Evolutionary conservation across 2,797 vertebrate genomes (phyloP).

Genomic region (Cossypha dichroa): DNA sequence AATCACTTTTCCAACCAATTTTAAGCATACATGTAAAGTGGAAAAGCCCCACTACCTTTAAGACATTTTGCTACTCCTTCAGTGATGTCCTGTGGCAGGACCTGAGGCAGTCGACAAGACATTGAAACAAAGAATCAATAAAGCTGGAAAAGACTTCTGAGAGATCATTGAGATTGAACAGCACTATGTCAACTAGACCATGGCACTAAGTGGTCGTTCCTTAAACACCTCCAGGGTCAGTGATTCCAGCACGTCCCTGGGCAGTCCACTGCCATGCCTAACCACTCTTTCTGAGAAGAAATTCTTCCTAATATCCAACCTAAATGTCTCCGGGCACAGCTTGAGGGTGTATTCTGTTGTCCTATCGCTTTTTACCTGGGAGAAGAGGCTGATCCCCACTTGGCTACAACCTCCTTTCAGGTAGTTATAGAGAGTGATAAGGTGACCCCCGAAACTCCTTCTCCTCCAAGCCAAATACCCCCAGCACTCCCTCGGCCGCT

Average conservation of each 20-base stretch:
- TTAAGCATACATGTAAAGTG: rapidly evolving
- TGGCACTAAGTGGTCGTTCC: background rate
- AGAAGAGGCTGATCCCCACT: background rate
- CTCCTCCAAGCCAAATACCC: background rate
- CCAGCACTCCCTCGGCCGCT: background rate
- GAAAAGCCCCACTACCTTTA: background rate
- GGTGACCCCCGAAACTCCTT: background rate
- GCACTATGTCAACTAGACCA: background rate
- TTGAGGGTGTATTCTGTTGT: background rate
- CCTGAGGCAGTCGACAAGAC: background rate
- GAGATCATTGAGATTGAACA: rapidly evolving
- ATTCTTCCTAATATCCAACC: background rate
- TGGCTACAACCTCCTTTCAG: background rate
- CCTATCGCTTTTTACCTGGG: background rate
- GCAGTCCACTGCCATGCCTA: background rate
- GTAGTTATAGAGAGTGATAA: rapidly evolving
- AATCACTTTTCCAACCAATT: background rate
- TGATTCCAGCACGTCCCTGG: background rate
- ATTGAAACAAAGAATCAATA: background rate
- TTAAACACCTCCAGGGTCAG: background rate
- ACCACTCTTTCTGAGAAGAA: background rate
- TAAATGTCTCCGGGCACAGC: background rate
- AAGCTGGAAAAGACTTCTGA: background rate
- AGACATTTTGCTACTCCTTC: background rate
- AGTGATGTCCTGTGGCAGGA: background rate